A percentile compares a stretch with the other conserved stretches of the same genome.
Conservation (phyloP, 2,888 invertebrate genomes). For the Cinara cedri region DNA sequence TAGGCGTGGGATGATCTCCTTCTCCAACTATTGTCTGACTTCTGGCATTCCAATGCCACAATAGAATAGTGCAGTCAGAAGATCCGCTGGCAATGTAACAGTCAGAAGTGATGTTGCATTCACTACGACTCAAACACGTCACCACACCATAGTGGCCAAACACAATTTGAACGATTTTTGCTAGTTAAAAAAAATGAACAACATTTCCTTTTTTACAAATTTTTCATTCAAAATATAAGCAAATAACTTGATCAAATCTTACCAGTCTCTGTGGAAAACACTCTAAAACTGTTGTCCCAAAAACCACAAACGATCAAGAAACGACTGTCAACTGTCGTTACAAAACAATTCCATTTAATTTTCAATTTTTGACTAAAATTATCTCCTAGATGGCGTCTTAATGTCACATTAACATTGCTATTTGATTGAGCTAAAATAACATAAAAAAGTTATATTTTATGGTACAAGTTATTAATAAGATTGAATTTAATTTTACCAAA, state of each 20-base stretch:
- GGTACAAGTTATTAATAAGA: too few relatives aligned
- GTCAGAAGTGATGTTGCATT: constrained; percentile 98
- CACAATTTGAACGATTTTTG: constrained; percentile 96
- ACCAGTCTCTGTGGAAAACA: constrained; percentile 96
- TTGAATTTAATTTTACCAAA: background rate
- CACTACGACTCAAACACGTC: constrained; percentile 94
- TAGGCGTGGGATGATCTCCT: constrained; percentile 92
- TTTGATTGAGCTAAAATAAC: constrained; percentile 71
- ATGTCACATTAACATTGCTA: constrained; percentile 71
- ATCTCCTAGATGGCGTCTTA: constrained; percentile 90
- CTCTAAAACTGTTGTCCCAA: constrained; percentile 99
- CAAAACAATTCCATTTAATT: constrained; percentile 93
- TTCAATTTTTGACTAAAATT: constrained; percentile 97
- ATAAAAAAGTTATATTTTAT: background rate
- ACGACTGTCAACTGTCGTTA: constrained; percentile 96
- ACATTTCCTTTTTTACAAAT: background rate
- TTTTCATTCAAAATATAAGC: background rate
- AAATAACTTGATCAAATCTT: constrained; percentile 56
- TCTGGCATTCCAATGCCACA: constrained; percentile 99
- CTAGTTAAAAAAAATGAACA: constrained; percentile 65
- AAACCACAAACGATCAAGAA: constrained; percentile 98
- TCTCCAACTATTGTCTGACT: constrained; percentile 97
- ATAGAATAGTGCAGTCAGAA: constrained; percentile 94
- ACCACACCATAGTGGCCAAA: constrained; percentile 99
- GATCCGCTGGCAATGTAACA: constrained; percentile 98